Percentiles rank a stretch among this genome's conserved stretches.
Conservation (phyloP, 1,140 invertebrate genomes). For the Pachypsylla venusta region DNA sequence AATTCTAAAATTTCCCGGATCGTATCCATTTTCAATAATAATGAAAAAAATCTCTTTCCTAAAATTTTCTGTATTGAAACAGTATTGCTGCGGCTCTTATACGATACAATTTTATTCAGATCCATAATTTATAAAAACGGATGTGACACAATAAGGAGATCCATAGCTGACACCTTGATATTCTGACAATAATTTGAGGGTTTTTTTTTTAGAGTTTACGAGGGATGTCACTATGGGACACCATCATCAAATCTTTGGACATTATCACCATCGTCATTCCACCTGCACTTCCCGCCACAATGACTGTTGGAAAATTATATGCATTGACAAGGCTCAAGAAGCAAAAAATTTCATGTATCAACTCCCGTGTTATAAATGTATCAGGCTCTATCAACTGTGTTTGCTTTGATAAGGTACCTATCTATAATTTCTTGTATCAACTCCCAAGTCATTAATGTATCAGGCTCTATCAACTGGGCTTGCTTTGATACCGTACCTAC, state of each 20-base stretch:
- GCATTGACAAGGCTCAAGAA: constrained; percentile 71
- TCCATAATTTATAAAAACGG: neutral
- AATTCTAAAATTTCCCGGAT: too few relatives aligned
- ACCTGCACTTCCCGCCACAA: constrained; percentile 81
- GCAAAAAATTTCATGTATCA: constrained; percentile 81
- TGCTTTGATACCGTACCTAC: constrained; percentile 88
- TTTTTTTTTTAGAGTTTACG: constrained; percentile 32
- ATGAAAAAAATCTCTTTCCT: too few relatives aligned
- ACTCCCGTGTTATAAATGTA: constrained; percentile 84
- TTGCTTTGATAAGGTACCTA: constrained; percentile 88
- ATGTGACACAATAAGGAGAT: too few relatives aligned
- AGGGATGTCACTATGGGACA: constrained; percentile 40
- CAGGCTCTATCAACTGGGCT: constrained; percentile 85
- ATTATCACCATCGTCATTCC: constrained; percentile 86
- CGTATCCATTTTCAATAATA: too few relatives aligned
- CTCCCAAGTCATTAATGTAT: constrained; percentile 83
- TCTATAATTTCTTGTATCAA: constrained; percentile 80
- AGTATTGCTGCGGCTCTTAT: too few relatives aligned
- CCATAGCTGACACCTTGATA: neutral
- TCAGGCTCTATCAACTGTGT: constrained; percentile 88
- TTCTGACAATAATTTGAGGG: neutral
- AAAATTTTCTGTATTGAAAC: too few relatives aligned
- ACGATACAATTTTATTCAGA: too few relatives aligned
- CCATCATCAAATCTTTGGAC: constrained; percentile 66
- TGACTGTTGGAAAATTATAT: constrained; percentile 83